Evolutionary conservation across 2,797 vertebrate genomes (phyloP), one percentile per base, ranked within the genome.

Genomic region (Centropyge bicolor): DNA sequence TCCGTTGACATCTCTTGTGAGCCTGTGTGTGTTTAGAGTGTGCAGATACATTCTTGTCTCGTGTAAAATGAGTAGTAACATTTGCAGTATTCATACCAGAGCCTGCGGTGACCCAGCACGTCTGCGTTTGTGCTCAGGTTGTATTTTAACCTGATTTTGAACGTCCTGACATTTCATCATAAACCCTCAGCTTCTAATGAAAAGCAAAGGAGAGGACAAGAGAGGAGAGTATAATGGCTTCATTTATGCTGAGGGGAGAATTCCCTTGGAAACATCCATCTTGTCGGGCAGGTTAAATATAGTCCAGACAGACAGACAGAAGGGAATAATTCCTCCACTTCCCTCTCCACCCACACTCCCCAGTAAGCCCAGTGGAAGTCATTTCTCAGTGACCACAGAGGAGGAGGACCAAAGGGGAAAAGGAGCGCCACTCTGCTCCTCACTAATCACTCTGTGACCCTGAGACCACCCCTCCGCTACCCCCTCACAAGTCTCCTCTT

Each of bases 391-490:
- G 89, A 85, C 91, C 86, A 90, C 89, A 90, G 88, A 87, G 70
- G 73, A 90, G 87, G 86, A 88, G 81, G 89, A 88, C 85, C 76
- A 85, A 89, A 86, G 70, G 81, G 86, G 79, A 75, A 88, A 80
- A 81, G 87, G 70, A 89, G 81, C 61, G 24, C 86, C 85, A 86
- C 82, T 88, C 67, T 80, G 86, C 81, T 91, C 85, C 89, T 80
- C 84, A 83, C 89, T 92, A 91, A 94, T 92, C 90, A 91, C 92
- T 93, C 87, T 86, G 84, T 93, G 92, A 94, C 93, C 91, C 85
- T 57, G 81, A 83, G 93, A 93, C 92, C 93, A 93, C 90, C 91
- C 90, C 86, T 78, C 79, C 74, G 49, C 74, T 80, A 76, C 70
- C 68, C 73, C 74, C 67, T 88, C 10, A 27, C 79, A 71, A 82